Evolutionary conservation across 2,888 invertebrate genomes (phyloP), one percentile per base, ranked within the genome.

Genomic region (Drosophila robusta): DNA sequence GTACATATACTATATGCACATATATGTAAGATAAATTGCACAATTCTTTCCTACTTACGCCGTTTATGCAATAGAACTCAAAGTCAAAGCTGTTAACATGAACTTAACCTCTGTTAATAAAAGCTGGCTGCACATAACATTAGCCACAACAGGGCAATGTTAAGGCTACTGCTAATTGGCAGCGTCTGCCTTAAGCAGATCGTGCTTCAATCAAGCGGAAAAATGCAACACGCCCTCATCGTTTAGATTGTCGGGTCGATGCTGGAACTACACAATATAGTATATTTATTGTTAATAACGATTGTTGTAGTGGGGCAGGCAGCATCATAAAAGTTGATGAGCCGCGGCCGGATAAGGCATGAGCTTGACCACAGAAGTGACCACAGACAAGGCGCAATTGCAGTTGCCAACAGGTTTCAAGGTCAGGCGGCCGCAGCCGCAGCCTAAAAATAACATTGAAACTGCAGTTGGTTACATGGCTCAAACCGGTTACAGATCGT

Each of bases 261-360:
- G 71, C 65, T 36, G 34, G 50, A 42, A 39, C 44, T 24, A 46
- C 16, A 24, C 29, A 54, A 69, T 51, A 22, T 34, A 4, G 4
- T 41, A 39, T 44, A 41, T 16, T 52, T 68, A 56, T 52, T 39
- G 49, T 65, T 58, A 86, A 86, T 82, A 74, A 55, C 60, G 63
- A 87, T 69, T 69, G 71, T 77, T 81, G 47, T 56, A 49, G 57
- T 34, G 12, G 49, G 50, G 22, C 47, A 38, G 56, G 63, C 42
- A 29, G 62, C 58, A 54, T 63, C 81, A 72, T 84, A 81, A 78
- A 87, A 78, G 46, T 49, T 73, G 65, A 87, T 75, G 85, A 56
- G 39, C 39, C 47, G 41, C 18, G 62, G 46, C 42, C 70, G 62
- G 66, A 87, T 78, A 69, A 70, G 72, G 63, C 57, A 70, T 75